Evolutionary conservation across 2,113 vertebrate genomes (phyloP).

Genomic region (Grallaria varia): DNA sequence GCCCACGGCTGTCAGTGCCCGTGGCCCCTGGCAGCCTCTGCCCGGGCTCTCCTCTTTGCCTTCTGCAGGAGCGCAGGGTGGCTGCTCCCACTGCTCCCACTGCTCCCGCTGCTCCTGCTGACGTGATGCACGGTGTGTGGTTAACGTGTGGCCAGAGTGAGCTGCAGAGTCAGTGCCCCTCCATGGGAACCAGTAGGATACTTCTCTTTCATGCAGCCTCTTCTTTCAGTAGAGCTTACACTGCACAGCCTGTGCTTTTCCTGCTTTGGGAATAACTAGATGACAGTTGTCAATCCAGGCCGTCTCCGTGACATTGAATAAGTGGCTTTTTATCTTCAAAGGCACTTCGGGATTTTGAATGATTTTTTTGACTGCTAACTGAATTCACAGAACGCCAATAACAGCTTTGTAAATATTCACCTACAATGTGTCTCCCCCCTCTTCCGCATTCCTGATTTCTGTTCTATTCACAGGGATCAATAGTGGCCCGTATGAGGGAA

Average conservation of each 20-base stretch:
- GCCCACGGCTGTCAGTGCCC: rapidly evolving
- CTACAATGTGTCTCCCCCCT: neutral
- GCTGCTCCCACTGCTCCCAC: neutral
- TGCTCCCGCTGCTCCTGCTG: too few species aligned
- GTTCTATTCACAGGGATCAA: neutral
- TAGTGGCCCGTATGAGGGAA: neutral
- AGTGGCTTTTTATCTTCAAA: neutral
- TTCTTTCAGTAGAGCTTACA: neutral
- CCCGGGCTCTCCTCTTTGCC: neutral
- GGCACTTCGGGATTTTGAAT: neutral
- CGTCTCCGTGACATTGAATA: rapidly evolving
- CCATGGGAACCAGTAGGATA: rapidly evolving
- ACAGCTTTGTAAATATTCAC: neutral
- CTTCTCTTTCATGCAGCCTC: neutral
- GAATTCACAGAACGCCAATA: neutral
- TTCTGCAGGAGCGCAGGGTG: neutral
- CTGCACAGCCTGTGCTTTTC: neutral
- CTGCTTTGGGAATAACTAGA: neutral
- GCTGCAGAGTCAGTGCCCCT: neutral
- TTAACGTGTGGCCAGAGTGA: neutral
- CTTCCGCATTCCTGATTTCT: neutral
- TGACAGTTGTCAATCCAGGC: neutral
- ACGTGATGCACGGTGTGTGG: rapidly evolving
- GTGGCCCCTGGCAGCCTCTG: neutral
- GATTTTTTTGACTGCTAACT: neutral